These are phyloP conservation scores for Xestia rhomboidea DNA, from an alignment of 2,888 invertebrate genomes.

Conservation along the genomic window DNA sequence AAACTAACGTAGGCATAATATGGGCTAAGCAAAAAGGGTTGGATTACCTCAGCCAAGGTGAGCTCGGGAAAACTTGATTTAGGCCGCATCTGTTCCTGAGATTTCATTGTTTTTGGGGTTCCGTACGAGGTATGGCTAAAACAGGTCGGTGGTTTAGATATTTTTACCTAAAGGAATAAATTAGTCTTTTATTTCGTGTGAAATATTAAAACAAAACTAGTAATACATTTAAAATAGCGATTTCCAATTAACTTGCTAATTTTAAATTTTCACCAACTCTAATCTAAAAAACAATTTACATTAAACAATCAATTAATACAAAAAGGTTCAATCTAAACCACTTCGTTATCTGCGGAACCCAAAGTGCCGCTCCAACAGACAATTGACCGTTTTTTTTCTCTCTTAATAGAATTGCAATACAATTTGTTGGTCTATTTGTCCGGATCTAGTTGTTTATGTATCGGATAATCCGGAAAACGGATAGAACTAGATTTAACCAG, in stretches of 20 bases:
- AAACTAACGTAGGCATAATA: conserved; percentile 28
- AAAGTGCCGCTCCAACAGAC: neutral
- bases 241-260: neutral
- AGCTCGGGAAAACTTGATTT: conserved; percentile 51
- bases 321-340: neutral
- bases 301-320: neutral
- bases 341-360: conserved; percentile 21
- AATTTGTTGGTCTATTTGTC: conserved; percentile 37
- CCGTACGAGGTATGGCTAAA: conserved; percentile 9
- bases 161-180: neutral
- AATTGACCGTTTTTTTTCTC: conserved; percentile 25
- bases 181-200: neutral
- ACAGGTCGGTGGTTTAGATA: neutral
- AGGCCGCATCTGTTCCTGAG: conserved; percentile 53
- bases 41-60: conserved; percentile 54
- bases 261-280: neutral
- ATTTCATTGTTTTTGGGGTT: conserved; percentile 52
- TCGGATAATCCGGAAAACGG: conserved; percentile 22
- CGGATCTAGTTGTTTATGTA: conserved; percentile 38
- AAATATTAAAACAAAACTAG: neutral
- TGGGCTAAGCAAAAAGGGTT: conserved; percentile 52
- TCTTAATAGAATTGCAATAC: conserved; percentile 41
- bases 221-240: neutral
- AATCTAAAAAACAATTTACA: neutral
- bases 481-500: conserved; percentile 30